A percentile compares a stretch with the other conserved stretches of the same genome.
phyloP scores from a whole-genome alignment of 2,113 vertebrate genomes.

The Brachyistius frenatus region DNA sequence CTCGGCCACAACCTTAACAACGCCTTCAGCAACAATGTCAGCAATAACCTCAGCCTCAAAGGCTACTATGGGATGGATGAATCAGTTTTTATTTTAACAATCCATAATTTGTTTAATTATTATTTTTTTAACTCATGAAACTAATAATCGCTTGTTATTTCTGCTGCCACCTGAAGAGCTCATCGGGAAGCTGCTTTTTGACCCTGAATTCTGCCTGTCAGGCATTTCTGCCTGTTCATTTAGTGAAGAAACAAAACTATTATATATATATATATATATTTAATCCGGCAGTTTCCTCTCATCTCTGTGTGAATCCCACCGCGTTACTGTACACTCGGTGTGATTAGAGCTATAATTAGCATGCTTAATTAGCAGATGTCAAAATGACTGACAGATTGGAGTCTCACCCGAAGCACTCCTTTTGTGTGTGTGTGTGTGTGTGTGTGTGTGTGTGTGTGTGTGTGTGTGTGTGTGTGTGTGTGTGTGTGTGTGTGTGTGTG shows the following conservation, averaged over 20 bases:
- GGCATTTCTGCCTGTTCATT: background rate
- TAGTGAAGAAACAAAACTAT: too few relatives aligned
- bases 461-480: background rate
- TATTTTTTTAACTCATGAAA: too few relatives aligned
- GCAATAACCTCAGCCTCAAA: too few relatives aligned
- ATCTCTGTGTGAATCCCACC: background rate
- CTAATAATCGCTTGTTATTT: too few relatives aligned
- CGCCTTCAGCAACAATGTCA: too few relatives aligned
- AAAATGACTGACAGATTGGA: slow-evolving; percentile 66
- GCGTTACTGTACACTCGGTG: background rate
- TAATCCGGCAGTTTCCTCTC: background rate
- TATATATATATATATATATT: too few relatives aligned
- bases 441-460: slow-evolving; percentile 12
- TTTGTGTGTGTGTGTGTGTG: slow-evolving; percentile 19
- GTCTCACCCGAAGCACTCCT: slow-evolving; percentile 33
- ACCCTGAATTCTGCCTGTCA: slow-evolving; percentile 9
- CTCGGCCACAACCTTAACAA: too few relatives aligned
- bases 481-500: too few relatives aligned
- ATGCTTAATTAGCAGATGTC: slow-evolving; percentile 60
- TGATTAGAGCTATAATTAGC: slow-evolving; percentile 55
- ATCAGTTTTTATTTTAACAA: too few relatives aligned
- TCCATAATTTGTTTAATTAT: too few relatives aligned
- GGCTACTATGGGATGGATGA: too few relatives aligned
- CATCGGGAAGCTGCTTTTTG: background rate
- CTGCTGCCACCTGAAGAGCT: too few relatives aligned